Evolutionary conservation across 2,888 invertebrate species (phyloP).

Genomic region (Microlaimidae sp.): DNA sequence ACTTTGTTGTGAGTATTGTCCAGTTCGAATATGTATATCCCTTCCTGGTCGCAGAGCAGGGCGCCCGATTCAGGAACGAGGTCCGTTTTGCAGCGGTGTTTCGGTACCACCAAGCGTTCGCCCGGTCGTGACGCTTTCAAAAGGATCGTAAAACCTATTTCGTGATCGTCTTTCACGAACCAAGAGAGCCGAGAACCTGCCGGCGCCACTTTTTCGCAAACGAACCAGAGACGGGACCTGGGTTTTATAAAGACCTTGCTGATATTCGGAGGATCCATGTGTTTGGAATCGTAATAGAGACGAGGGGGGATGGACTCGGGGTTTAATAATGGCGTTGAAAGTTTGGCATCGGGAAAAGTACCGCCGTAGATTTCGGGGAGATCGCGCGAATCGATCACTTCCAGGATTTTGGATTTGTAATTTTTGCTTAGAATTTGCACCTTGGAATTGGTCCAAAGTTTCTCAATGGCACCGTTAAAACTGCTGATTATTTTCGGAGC

Average conservation of each 20-base stretch:
- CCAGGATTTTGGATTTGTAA: not conserved
- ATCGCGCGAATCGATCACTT: not conserved
- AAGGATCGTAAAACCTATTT: not conserved
- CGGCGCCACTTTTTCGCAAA: not conserved
- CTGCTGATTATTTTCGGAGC: not conserved
- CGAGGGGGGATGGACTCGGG: not conserved
- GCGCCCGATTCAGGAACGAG: not conserved
- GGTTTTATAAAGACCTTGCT: not conserved
- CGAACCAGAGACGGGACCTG: not conserved
- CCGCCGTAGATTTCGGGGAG: not conserved
- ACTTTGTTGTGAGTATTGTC: no score
- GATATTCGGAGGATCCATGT: not conserved
- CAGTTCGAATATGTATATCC: no score
- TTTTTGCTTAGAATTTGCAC: not conserved
- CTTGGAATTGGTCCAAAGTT: not conserved
- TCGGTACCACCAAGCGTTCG: not conserved
- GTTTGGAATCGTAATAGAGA: not conserved
- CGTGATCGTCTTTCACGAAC: not conserved
- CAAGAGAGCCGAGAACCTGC: not conserved
- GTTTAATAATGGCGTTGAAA: not conserved
- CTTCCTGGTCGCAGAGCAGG: no score
- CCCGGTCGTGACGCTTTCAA: not conserved
- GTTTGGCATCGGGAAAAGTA: not conserved
- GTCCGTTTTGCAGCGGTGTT: not conserved
- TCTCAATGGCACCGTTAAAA: not conserved